A percentile compares a stretch with the other conserved stretches of the same genome.
Evolutionary conservation across 2,888 invertebrate genomes (phyloP).

Genomic region (Andrena fulva): DNA sequence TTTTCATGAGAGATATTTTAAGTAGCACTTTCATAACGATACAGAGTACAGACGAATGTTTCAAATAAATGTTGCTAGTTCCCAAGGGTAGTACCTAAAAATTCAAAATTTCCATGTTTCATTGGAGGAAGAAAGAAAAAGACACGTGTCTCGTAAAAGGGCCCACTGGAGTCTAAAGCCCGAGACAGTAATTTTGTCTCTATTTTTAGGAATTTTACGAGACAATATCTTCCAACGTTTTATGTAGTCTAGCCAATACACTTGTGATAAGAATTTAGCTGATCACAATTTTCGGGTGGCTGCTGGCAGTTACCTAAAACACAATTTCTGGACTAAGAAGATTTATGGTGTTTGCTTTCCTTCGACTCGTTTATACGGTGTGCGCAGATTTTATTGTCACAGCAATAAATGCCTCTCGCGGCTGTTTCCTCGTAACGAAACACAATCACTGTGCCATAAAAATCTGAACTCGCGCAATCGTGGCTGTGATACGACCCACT

Average conservation of each 20-base stretch:
- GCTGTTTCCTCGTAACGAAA: constrained; percentile 43
- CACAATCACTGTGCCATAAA: constrained; percentile 48
- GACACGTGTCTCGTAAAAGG: no score
- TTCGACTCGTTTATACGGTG: not conserved
- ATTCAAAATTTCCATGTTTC: no score
- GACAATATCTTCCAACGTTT: no score
- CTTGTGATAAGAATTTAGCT: not conserved
- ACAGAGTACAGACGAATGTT: no score
- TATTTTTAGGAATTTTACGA: no score
- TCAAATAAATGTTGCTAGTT: no score
- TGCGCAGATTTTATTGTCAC: constrained; percentile 9
- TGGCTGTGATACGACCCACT: constrained; percentile 71
- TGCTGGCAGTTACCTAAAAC: not conserved
- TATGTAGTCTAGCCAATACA: no score
- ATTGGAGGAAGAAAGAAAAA: no score
- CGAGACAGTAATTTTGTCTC: not conserved
- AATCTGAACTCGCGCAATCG: constrained; percentile 65
- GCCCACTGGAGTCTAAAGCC: no score
- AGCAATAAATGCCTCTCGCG: constrained; percentile 26
- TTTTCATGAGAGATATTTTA: no score
- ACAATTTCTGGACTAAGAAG: not conserved
- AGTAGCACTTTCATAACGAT: no score
- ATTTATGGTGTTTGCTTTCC: not conserved
- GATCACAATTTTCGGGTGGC: not conserved
- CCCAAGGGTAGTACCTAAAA: no score